phyloP scores from a whole-genome alignment of 2,113 vertebrate genomes.

The Ardeotis arabs region DNA sequence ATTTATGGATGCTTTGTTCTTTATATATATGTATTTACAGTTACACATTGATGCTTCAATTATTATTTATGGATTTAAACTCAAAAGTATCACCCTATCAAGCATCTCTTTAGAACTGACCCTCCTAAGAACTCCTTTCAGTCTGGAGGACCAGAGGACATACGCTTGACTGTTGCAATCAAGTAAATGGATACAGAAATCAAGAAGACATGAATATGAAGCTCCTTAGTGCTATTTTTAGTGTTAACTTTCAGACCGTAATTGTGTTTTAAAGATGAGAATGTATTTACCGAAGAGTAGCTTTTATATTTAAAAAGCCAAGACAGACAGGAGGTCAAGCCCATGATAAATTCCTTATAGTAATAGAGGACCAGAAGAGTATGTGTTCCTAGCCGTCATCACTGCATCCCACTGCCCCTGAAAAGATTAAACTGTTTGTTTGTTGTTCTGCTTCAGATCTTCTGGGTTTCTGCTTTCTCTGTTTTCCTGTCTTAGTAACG shows the following conservation, averaged over 20 bases:
- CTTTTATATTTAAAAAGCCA: slow-evolving; percentile 3
- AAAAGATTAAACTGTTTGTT: neutral
- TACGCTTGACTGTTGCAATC: neutral
- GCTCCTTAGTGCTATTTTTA: slow-evolving; percentile 41
- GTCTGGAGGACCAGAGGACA: neutral
- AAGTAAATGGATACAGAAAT: slow-evolving; percentile 59
- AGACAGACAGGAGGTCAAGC: neutral
- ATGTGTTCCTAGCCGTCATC: neutral
- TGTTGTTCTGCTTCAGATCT: neutral
- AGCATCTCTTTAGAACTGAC: neutral
- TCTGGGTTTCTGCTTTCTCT: neutral
- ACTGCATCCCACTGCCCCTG: neutral
- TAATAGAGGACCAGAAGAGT: neutral
- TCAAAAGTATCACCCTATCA: neutral
- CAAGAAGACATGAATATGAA: slow-evolving; percentile 1
- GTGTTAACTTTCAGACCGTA: neutral
- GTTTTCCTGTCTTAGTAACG: neutral
- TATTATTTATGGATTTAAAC: neutral
- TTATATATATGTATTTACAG: neutral
- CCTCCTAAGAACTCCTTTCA: neutral
- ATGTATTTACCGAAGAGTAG: neutral
- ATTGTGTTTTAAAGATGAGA: slow-evolving; percentile 23
- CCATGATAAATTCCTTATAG: neutral
- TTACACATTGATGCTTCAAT: neutral
- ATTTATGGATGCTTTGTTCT: neutral